Evolutionary conservation across 2,888 invertebrate species (phyloP), one percentile per base, ranked within the genome.

Genomic region (Invenusta paracnida): DNA sequence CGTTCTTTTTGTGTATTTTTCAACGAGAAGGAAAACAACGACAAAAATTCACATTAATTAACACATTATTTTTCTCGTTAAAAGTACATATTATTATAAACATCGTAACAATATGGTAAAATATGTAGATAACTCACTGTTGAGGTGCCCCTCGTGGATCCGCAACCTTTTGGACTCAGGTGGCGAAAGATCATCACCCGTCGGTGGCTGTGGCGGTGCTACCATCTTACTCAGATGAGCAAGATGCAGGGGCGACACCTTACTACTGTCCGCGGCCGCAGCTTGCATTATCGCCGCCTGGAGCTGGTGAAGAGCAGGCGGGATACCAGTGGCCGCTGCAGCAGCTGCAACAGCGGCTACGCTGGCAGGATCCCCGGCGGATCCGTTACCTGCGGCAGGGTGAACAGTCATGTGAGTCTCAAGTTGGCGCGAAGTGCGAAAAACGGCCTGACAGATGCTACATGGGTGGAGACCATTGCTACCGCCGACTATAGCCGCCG

Each of bases 401-500:
- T 84, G 84, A 0, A 84, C n/a, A 28, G 67, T 28, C 13, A 84
- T 2, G 29, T 84, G 84, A 1, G 73, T 27, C 28, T 84, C 84
- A 0, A 84, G 67, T 67, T 84, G 84, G 2, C 66, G 27, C 28
- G 73, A 23, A 27, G 67, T 84, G 27, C 66, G 28, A 67, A 84
- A 84, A 0, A 84, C 84, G 25, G 84, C 25, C 48, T 84, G 67
- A 73, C 84, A 84, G 29, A 84, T 13, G 17, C 17, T 23, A 23
- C 73, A 73, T 5, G 17, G 25, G 73, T 73, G 73, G 17, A 73
- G 73, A 5, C 23, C 11, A 5, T 5, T 48, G 48, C 17, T 5
- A 5, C 17, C 5, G 17, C 5, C 5, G n/a, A n/a, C n/a, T n/a
- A n/a, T n/a, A 17, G 5, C 48, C 48, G 48, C 48, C 17, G 48